Evolutionary conservation across 2,888 invertebrate genomes (phyloP).

Genomic region (Lucinisca nassula): DNA sequence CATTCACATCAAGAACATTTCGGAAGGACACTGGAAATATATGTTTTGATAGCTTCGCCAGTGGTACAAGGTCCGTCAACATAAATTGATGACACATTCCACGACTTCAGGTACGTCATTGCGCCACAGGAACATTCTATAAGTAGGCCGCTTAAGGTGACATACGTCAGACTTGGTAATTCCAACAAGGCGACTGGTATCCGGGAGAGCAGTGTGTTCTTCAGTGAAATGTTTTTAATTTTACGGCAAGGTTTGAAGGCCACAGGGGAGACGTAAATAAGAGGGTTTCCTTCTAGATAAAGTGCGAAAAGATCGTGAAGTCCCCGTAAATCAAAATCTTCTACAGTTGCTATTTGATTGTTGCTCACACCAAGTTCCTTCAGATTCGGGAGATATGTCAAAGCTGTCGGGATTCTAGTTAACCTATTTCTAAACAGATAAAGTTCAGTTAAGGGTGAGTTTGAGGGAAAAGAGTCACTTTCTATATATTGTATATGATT

Average conservation of each 20-base stretch:
- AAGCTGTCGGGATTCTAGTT: background rate
- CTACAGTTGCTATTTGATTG: background rate
- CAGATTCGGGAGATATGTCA: background rate
- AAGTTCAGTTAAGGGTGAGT: background rate
- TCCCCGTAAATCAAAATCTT: background rate
- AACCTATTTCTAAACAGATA: background rate
- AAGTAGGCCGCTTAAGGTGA: background rate
- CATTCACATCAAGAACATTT: too few relatives aligned
- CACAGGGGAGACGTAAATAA: background rate
- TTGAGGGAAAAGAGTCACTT: background rate
- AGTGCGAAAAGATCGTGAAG: background rate
- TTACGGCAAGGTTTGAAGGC: background rate
- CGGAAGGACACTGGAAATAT: too few relatives aligned
- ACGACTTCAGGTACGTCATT: background rate
- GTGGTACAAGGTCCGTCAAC: background rate
- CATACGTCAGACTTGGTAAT: background rate
- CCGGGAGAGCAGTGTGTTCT: background rate
- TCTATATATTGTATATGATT: background rate
- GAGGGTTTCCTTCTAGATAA: background rate
- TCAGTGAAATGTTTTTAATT: background rate
- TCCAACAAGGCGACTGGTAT: background rate
- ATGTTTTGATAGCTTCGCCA: background rate
- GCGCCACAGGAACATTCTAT: background rate
- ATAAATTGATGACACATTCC: background rate
- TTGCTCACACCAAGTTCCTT: background rate